Evolutionary conservation across 2,113 vertebrate species (phyloP).

Genomic region (Hepsetus odoe): DNA sequence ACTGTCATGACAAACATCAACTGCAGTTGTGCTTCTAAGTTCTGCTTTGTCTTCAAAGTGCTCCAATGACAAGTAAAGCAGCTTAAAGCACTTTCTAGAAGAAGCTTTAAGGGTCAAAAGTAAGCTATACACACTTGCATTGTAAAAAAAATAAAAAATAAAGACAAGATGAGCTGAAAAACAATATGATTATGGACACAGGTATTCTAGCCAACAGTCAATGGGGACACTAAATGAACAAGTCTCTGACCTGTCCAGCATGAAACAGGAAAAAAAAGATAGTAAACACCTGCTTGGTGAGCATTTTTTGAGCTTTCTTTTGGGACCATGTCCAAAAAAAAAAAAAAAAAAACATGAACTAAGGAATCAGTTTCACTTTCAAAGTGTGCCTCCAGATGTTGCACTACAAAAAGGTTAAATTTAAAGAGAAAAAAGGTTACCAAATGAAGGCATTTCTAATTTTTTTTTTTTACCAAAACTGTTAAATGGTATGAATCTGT

Average conservation of each 20-base stretch:
- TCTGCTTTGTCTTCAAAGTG: constrained; percentile 42
- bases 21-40: constrained; percentile 42
- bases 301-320: neutral
- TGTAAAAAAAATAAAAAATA: neutral
- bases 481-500: too few relatives aligned
- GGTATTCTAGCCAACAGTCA: constrained; percentile 6
- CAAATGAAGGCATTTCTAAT: too few relatives aligned
- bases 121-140: constrained; percentile 7
- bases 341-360: neutral
- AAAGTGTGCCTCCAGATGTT: neutral
- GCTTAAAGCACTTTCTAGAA: constrained; percentile 30
- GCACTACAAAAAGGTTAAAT: neutral
- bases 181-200: neutral
- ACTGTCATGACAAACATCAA: constrained; percentile 20
- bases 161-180: constrained; percentile 16
- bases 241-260: constrained; percentile 10
- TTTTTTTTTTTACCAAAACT: too few relatives aligned
- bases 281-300: neutral
- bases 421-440: neutral
- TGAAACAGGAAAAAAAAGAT: neutral
- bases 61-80: constrained; percentile 41
- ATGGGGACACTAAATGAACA: neutral
- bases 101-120: constrained; percentile 13
- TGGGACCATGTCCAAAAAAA: neutral
- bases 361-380: neutral